Base-by-base conservation (phyloP, 2,888 invertebrate genomes). In the Eubasilissa splendida region DNA sequence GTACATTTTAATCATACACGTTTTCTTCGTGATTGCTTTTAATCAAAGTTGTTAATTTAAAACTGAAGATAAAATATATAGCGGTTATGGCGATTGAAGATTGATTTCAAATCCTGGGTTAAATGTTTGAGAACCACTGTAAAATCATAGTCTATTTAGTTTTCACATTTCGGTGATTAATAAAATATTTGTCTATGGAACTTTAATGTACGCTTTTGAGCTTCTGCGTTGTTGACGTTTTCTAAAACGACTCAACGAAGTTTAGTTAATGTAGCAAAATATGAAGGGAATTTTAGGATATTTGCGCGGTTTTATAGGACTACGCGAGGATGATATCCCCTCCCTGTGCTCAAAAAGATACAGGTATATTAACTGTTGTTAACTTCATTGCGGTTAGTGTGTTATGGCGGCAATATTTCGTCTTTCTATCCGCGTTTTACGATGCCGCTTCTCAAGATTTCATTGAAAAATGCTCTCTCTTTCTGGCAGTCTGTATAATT, bases 291-390 rank as follows among this genome's bases (percentile, higher is more conserved):
- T 90, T 84, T 85, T 89, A 88, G 86, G 87, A 87, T 90, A 89
- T 80, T 86, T 90, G 80, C 88, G 90, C 80, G 87, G 84, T 86
- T 87, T 90, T 84, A 85, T 90, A 65, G 88, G 89, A 85, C 88
- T 87, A 86, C 85, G 85, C 85, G 89, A 88, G 82, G 88, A 88
- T 85, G 87, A 86, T 85, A 86, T 86, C 78, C 82, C 86, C 82
- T 84, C 84, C 81, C 86, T 86, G 85, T 85, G 87, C 85, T 88
- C 87, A 87, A 90, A 90, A 87, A 88, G 90, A 87, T 88, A 90
- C 88, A 90, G 90, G 90, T 90, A 87, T 88, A 89, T 87, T 88
- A 52, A 88, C 87, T 87, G 88, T 87, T 90, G 89, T 90, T 89
- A 89, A 90, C 89, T 89, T 85, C 84, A 84, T 85, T 85, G 86